These are phyloP conservation scores for Melanerpes formicivorus DNA, from an alignment of 2,113 vertebrate genomes.

Conservation along the genomic window DNA sequence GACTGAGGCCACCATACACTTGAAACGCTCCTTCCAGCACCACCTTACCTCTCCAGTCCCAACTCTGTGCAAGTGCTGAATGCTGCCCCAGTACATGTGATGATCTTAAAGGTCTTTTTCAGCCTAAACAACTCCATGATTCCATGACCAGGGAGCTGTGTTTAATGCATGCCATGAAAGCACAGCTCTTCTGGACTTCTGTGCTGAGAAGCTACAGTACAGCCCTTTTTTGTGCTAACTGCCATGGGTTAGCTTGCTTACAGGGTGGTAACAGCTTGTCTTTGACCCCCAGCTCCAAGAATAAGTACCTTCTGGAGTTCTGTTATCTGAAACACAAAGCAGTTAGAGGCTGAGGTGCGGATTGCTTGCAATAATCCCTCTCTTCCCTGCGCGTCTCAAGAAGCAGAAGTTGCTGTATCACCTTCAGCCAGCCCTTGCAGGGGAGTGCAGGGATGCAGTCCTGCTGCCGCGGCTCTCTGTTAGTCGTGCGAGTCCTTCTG, in stretches of 20 bases:
- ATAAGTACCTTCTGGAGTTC: no score
- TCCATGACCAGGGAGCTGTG: background rate
- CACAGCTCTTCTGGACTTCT: background rate
- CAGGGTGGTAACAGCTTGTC: no score
- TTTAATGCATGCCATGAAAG: background rate
- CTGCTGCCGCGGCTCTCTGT: background rate
- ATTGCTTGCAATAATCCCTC: background rate
- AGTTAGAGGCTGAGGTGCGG: background rate
- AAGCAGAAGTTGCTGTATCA: background rate
- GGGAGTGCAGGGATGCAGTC: background rate
- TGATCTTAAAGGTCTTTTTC: no score
- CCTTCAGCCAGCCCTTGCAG: background rate
- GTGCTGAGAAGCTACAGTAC: background rate
- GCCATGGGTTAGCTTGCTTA: no score
- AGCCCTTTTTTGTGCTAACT: background rate
- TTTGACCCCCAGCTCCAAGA: no score
- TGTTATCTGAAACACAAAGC: no score
- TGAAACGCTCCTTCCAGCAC: no score
- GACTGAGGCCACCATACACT: no score
- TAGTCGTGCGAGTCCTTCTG: background rate
- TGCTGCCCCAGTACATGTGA: no score
- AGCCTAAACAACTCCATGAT: no score
- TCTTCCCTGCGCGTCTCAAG: background rate
- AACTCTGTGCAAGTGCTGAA: no score
- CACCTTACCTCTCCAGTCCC: no score